Conservation (phyloP, 2,888 invertebrate genomes). For the Caradrina clavipalpis region DNA sequence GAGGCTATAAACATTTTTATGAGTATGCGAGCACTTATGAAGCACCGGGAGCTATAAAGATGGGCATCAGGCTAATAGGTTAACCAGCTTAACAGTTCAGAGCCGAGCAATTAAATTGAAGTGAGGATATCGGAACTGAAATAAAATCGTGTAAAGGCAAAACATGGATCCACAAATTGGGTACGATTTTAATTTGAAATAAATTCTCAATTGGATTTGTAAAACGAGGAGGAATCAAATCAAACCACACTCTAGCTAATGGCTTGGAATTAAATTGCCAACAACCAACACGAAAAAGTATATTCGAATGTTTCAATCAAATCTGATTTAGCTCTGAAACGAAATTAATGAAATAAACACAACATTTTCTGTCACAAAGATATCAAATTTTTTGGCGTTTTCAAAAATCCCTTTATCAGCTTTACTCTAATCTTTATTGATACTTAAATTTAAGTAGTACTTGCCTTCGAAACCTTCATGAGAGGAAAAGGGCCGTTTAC, state of each 20-base stretch:
- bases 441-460: constrained; percentile 41
- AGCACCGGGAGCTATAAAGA: constrained; percentile 33
- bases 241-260: neutral
- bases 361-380: neutral
- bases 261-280: neutral
- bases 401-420: constrained; percentile 9
- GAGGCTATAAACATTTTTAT: constrained; percentile 46
- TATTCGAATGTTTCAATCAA: neutral
- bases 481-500: constrained; percentile 10
- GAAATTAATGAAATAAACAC: neutral
- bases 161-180: neutral
- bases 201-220: neutral
- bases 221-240: neutral
- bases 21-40: constrained; percentile 40
- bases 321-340: neutral
- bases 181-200: neutral
- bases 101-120: constrained; percentile 40
- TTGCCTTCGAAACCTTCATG: constrained; percentile 15
- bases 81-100: constrained; percentile 8
- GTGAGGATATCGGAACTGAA: constrained; percentile 6
- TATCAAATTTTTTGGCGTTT: constrained; percentile 10
- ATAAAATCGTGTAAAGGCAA: constrained; percentile 9
- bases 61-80: constrained; percentile 37
- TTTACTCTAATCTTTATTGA: constrained; percentile 44
- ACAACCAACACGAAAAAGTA: neutral